Conservation (phyloP, 2,113 vertebrate species). For the Monopterus albus region DNA sequence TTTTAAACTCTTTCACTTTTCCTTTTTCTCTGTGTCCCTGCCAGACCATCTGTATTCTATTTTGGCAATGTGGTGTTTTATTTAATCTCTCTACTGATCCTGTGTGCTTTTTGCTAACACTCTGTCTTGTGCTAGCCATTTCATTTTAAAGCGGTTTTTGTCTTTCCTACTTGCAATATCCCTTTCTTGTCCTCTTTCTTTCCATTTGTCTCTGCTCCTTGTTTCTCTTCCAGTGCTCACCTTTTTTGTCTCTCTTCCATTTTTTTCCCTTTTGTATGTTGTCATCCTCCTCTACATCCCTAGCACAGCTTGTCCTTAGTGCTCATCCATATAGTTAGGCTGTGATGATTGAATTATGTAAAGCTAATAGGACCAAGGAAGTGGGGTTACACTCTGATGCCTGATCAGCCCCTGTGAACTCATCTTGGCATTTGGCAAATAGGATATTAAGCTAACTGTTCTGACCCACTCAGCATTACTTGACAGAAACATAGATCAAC, state of each 20-base stretch:
- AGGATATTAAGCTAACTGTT: constrained; percentile 31
- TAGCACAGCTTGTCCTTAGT: constrained; percentile 5
- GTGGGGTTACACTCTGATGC: constrained; percentile 43
- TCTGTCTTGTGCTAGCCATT: no score
- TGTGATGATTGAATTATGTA: constrained; percentile 72
- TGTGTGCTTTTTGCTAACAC: no score
- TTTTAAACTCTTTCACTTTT: no score
- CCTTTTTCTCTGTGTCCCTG: no score
- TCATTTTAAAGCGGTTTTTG: no score
- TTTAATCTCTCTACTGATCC: no score
- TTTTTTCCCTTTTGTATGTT: constrained; percentile 12
- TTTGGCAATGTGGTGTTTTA: no score
- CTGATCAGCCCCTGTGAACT: constrained; percentile 46
- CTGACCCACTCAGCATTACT: constrained; percentile 19
- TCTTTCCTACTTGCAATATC: neutral
- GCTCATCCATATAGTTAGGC: constrained; percentile 55
- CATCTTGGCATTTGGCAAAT: constrained; percentile 13
- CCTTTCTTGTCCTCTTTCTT: neutral
- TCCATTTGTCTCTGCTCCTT: neutral
- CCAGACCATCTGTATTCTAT: no score
- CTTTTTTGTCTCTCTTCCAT: neutral
- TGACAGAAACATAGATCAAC: constrained; percentile 15
- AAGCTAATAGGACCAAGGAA: constrained; percentile 64
- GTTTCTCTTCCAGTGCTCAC: neutral
- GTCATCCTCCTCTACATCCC: constrained; percentile 11